Percentiles rank a stretch among this genome's conserved stretches.
Conservation (phyloP, 2,888 invertebrate genomes). For the Drosophila ustulata region DNA sequence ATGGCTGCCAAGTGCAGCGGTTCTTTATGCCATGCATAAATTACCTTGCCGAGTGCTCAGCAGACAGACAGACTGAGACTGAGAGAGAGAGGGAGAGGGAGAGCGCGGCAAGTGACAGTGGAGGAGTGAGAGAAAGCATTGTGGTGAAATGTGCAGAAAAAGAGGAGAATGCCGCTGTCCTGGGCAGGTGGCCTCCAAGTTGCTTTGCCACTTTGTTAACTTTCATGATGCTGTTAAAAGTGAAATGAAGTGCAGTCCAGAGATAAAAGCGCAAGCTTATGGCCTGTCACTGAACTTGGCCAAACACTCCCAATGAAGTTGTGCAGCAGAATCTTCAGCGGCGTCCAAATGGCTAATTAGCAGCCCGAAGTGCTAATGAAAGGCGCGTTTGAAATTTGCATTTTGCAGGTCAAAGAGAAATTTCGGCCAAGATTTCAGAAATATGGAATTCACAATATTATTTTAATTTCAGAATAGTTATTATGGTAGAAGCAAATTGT, state of each 20-base stretch:
- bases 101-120: neutral
- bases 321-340: neutral
- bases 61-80: conserved; percentile 9
- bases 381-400: neutral
- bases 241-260: conserved; percentile 27
- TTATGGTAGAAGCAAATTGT: too few species aligned
- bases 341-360: conserved; percentile 9
- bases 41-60: conserved; percentile 46
- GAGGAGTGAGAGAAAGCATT: neutral
- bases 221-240: conserved; percentile 44
- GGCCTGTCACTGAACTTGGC: conserved; percentile 28
- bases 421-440: too few species aligned
- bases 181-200: conserved; percentile 17
- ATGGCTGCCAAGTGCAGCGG: conserved; percentile 54
- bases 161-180: neutral
- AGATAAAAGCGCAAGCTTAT: conserved; percentile 32
- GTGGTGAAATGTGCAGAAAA: neutral
- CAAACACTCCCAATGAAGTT: conserved; percentile 22
- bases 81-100: conserved; percentile 3
- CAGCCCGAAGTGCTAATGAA: neutral
- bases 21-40: conserved; percentile 63
- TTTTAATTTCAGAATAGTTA: too few species aligned
- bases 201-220: conserved; percentile 38
- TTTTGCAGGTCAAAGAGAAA: neutral
- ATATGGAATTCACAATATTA: too few species aligned